Evolutionary conservation across 2,888 invertebrate species (phyloP), one percentile per base, ranked within the genome.

Genomic region (Masnerella sp.): DNA sequence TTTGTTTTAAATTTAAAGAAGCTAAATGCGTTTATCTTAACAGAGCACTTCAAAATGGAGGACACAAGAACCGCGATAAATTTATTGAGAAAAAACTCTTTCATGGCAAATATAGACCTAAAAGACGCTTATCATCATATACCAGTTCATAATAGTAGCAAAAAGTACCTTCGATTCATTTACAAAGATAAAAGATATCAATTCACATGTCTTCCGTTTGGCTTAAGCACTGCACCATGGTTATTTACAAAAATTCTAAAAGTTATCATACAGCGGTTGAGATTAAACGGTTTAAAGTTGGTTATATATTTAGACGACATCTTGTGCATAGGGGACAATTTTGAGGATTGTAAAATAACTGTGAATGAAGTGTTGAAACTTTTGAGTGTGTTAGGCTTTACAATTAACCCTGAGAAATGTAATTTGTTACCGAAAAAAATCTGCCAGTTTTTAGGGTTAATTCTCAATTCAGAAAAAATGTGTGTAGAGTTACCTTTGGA

Each of bases 271-370:
- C 12, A 38, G 14, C 2, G 2, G 8, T 15, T 38, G 4, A 38
- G 38, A 38, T 14, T 5, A 7, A 12, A 14, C 9, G 38, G 38
- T 2, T 38, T 2, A 4, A 38, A 14, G 4, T 38, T 15, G 5
- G 7, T 7, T 25, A 25, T 25, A 5, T 25, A 25, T 25, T 25
- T 25, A 7, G 25, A 25, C 7, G 25, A 25, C 7, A 25, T 25
- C 7, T 25, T 25, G 7, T 25, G 25, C 7, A 5, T 25, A 25
- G 25, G 25, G 7, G 7, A 25, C 7, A 25, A 4, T 25, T 8
- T 3, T 34, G n/a, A 34, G n/a, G n/a, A 34, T n/a, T 36, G 59
- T 5, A 18, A 43, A 11, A 36, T 61, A 5, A 42, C 43, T 15
- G 22, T 54, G 32, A 54, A 54, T 28, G n/a, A 38, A 22, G 2